These are phyloP conservation scores for Atractosteus spatula DNA, from an alignment of 2,113 vertebrate species.

Conservation along the genomic window DNA sequence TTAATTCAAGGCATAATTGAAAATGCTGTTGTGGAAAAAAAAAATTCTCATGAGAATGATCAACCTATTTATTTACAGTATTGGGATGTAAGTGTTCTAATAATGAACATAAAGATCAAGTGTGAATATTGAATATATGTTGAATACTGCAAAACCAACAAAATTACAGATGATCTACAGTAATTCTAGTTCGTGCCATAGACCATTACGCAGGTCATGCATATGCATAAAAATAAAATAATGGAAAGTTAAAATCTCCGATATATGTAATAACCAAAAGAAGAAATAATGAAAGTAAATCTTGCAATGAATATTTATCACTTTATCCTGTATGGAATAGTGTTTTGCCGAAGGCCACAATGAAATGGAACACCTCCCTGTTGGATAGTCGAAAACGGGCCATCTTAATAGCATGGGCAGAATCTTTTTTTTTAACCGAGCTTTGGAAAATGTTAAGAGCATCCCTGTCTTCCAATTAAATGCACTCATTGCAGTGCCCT, in stretches of 20 bases:
- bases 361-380: conserved; percentile 10
- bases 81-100: conserved; percentile 23
- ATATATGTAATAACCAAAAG: not conserved
- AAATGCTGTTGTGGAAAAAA: conserved; percentile 16
- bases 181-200: too few relatives aligned
- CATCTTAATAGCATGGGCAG: not conserved
- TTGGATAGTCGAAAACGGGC: not conserved
- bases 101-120: conserved; percentile 25
- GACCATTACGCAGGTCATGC: not conserved
- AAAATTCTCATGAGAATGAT: conserved; percentile 20
- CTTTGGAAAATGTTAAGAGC: not conserved
- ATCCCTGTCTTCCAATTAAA: not conserved
- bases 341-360: conserved; percentile 9
- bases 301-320: not conserved
- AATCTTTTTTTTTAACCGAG: not conserved
- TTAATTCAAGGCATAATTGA: not conserved
- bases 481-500: not conserved
- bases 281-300: not conserved
- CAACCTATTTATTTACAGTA: conserved; percentile 15
- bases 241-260: not conserved
- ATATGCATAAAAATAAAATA: not conserved
- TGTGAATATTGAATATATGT: not conserved
- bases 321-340: not conserved
- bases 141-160: not conserved
- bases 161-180: not conserved